These are phyloP conservation scores for Tragelaphus oryx DNA, from an alignment of 2,797 vertebrate genomes.

Conservation along the genomic window DNA sequence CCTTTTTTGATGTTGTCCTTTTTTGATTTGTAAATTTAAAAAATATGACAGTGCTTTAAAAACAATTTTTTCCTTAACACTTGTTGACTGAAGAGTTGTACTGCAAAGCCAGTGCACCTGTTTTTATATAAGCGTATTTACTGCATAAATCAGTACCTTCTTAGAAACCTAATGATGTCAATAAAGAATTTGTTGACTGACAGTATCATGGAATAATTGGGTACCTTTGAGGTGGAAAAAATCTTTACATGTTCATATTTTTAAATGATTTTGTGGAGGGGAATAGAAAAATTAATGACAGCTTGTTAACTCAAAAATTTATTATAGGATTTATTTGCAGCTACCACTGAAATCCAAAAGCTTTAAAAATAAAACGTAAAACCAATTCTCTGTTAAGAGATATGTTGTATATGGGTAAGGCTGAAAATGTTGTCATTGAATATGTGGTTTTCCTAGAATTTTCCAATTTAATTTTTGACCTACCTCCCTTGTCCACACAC, in stretches of 20 bases:
- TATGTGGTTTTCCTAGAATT: background rate
- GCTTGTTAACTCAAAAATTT: background rate
- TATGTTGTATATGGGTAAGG: background rate
- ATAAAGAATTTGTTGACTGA: background rate
- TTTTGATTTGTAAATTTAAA: too few species aligned
- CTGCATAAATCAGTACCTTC: background rate
- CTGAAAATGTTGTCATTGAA: background rate
- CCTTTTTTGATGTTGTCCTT: too few species aligned
- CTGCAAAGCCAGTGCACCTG: background rate
- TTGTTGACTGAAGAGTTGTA: background rate
- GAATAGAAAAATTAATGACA: background rate
- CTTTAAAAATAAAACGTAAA: constrained; percentile 8
- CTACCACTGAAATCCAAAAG: background rate
- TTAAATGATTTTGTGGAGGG: background rate
- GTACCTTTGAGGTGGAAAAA: background rate
- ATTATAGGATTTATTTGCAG: constrained; percentile 1
- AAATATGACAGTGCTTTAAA: too few species aligned
- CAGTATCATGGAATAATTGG: background rate
- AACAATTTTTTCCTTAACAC: background rate
- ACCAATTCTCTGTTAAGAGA: background rate
- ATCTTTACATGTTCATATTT: background rate
- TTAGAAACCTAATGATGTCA: background rate
- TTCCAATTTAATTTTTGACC: background rate
- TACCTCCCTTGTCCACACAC: background rate
- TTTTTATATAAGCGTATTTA: constrained; percentile 6